Evolutionary conservation across 2,113 vertebrate species (phyloP).

Genomic region (Urocolius indicus): DNA sequence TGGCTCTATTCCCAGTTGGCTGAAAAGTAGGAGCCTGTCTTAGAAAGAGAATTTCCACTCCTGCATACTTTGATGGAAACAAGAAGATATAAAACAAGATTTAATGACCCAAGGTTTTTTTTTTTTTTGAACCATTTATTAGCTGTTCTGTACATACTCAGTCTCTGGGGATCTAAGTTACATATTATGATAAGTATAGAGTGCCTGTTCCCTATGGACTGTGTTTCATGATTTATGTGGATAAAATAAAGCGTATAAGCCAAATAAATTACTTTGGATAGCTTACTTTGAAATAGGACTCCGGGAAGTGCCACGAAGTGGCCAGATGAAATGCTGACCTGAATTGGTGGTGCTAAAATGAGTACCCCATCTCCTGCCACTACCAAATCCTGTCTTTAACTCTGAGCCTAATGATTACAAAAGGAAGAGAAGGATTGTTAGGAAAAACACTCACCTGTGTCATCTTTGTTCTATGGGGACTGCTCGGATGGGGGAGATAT

Average conservation of each 20-base stretch:
- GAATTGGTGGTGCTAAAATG: conserved; percentile 4
- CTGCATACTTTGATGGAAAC: conserved; percentile 68
- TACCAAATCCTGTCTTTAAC: neutral
- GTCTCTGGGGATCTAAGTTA: conserved; percentile 63
- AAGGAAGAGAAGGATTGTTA: neutral
- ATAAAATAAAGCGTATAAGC: conserved; percentile 64
- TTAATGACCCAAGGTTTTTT: conserved; percentile 44
- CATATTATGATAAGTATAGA: conserved; percentile 70
- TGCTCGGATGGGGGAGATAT: neutral
- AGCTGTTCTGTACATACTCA: conserved; percentile 64
- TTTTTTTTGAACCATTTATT: conserved; percentile 60
- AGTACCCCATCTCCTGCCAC: neutral
- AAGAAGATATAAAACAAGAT: conserved; percentile 74
- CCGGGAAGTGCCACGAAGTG: conserved; percentile 17
- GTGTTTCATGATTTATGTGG: conserved; percentile 63
- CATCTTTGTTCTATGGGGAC: neutral
- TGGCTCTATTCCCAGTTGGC: conserved; percentile 70
- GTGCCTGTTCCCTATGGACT: conserved; percentile 60
- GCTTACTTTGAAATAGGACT: conserved; percentile 64
- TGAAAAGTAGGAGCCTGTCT: conserved; percentile 67
- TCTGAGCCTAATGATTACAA: neutral
- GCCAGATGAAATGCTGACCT: conserved; percentile 51
- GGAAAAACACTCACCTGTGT: neutral
- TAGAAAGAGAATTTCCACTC: conserved; percentile 72
- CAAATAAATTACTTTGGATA: conserved; percentile 61